phyloP scores from a whole-genome alignment of 2,888 invertebrate genomes.

The Antheraea assamensis region DNA sequence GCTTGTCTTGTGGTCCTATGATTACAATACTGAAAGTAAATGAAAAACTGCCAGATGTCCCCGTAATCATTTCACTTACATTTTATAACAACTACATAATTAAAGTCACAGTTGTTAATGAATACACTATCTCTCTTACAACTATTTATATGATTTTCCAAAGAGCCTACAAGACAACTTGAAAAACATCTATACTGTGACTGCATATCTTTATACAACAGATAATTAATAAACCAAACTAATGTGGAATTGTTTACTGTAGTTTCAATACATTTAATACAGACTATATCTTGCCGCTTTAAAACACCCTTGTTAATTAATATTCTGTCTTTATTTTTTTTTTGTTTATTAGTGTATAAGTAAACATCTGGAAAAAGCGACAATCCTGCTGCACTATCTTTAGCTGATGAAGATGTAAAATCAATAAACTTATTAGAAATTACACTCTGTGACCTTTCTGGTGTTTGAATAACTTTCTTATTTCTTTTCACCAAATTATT shows the following conservation, averaged over 20 bases:
- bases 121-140: not conserved
- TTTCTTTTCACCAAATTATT: not conserved
- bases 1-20: too few relatives aligned
- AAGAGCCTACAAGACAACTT: slow-evolving; percentile 12
- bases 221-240: slow-evolving; percentile 53
- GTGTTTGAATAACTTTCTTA: not conserved
- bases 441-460: not conserved
- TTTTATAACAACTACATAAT: slow-evolving; percentile 1
- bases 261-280: slow-evolving; percentile 46
- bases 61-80: slow-evolving; percentile 6
- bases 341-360: not conserved
- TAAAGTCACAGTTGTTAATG: not conserved
- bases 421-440: not conserved
- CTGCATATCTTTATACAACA: slow-evolving; percentile 48
- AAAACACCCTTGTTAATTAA: slow-evolving; percentile 30
- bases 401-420: not conserved
- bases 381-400: slow-evolving; percentile 3
- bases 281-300: slow-evolving; percentile 44
- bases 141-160: not conserved
- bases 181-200: slow-evolving; percentile 50
- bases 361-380: not conserved
- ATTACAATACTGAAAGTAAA: not conserved
- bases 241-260: slow-evolving; percentile 38
- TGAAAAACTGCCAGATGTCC: not conserved
- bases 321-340: not conserved